These are phyloP conservation scores for Solea solea DNA, from an alignment of 2,113 vertebrate species.

Conservation along the genomic window DNA sequence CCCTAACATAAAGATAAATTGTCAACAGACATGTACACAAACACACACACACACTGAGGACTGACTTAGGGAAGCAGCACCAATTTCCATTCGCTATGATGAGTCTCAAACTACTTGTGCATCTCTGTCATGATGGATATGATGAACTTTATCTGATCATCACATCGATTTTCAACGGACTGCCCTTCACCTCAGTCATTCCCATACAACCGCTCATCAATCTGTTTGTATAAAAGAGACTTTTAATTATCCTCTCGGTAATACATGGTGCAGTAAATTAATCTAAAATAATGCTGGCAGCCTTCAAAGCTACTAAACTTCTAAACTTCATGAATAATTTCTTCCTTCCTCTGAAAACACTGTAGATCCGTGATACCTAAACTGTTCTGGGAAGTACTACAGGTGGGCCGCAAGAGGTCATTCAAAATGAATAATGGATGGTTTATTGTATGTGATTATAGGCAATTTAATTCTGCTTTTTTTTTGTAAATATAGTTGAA, in stretches of 20 bases:
- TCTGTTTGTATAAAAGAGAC: slow-evolving; percentile 24
- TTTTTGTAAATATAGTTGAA: no score
- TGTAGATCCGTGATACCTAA: no score
- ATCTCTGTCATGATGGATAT: background rate
- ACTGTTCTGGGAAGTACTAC: no score
- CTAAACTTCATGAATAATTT: no score
- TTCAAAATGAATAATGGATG: no score
- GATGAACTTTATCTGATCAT: slow-evolving; percentile 29
- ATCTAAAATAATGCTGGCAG: slow-evolving; percentile 26
- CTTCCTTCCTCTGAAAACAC: no score
- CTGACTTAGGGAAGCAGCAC: slow-evolving; percentile 22
- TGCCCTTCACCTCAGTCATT: slow-evolving; percentile 42
- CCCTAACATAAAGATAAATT: no score
- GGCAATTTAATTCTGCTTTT: no score
- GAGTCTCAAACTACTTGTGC: background rate
- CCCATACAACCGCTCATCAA: slow-evolving; percentile 25
- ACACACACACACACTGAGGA: background rate
- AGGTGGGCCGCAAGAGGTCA: no score
- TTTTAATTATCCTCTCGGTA: slow-evolving; percentile 35
- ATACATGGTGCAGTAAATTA: slow-evolving; percentile 29
- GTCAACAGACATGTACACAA: no score
- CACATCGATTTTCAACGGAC: slow-evolving; percentile 31
- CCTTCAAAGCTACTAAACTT: background rate
- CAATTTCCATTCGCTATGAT: slow-evolving; percentile 6
- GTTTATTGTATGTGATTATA: no score